A percentile compares a stretch with the other conserved stretches of the same genome.
Evolutionary conservation across 2,888 invertebrate species (phyloP).

Genomic region (Strigamia transsilvanica): DNA sequence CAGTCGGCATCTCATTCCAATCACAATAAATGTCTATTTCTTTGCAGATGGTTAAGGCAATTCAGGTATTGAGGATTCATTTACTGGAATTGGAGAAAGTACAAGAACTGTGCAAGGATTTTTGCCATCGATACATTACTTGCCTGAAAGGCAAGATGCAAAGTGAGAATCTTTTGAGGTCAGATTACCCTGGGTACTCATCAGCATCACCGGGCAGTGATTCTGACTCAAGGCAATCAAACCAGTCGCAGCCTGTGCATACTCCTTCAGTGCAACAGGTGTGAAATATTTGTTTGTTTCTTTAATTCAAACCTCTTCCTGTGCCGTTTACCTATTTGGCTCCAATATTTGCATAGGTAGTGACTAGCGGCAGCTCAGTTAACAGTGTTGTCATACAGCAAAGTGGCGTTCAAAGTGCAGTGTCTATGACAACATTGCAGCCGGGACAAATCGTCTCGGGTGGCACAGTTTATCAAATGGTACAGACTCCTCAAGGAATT

Average conservation of each 20-base stretch:
- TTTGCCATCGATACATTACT: conserved; percentile 89
- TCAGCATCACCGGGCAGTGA: conserved; percentile 56
- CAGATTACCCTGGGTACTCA: conserved; percentile 71
- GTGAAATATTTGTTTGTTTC: neutral
- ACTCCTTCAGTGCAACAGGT: conserved; percentile 54
- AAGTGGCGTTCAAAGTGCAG: conserved; percentile 59
- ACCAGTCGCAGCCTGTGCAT: conserved; percentile 53
- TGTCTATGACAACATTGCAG: conserved; percentile 62
- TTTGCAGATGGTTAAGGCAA: conserved; percentile 81
- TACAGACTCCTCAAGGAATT: conserved; percentile 66
- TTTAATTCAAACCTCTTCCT: conserved; percentile 50
- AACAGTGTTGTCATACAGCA: conserved; percentile 60
- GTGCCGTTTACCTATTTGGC: conserved; percentile 49
- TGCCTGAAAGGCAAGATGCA: conserved; percentile 90
- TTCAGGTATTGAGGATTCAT: conserved; percentile 91
- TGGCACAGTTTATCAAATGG: conserved; percentile 66
- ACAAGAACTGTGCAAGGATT: conserved; percentile 92
- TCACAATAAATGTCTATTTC: neutral
- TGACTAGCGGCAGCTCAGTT: conserved; percentile 57
- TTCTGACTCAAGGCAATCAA: conserved; percentile 56
- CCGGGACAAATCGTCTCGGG: conserved; percentile 64
- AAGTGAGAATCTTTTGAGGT: conserved; percentile 82
- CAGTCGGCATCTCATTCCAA: neutral
- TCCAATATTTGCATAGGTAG: conserved; percentile 55
- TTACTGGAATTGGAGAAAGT: conserved; percentile 92